Percentiles rank a stretch among this genome's conserved stretches.
Evolutionary conservation across 2,797 vertebrate species (phyloP).

Genomic region (Clarias pachynema): DNA sequence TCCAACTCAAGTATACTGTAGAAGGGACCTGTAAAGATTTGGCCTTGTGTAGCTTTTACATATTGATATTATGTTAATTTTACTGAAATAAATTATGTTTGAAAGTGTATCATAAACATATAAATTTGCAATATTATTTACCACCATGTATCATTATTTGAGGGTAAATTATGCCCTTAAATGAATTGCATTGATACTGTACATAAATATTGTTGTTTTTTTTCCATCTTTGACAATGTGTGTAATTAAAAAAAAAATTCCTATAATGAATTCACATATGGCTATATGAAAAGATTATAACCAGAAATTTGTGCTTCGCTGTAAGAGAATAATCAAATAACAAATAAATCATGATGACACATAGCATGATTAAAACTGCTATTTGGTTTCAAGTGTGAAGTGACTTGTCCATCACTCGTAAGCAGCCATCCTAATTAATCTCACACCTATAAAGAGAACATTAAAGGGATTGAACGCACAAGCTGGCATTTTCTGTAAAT

Average conservation of each 20-base stretch:
- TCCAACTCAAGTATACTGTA: not conserved
- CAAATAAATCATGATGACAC: not conserved
- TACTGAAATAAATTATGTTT: too few relatives aligned
- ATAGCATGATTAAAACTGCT: not conserved
- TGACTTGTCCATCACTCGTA: not conserved
- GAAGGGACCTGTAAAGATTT: not conserved
- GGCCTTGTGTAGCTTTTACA: too few relatives aligned
- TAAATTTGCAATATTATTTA: too few relatives aligned
- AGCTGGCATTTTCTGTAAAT: not conserved
- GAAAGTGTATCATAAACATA: too few relatives aligned
- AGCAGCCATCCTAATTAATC: not conserved
- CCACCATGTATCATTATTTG: too few relatives aligned
- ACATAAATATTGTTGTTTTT: too few relatives aligned
- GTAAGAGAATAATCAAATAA: not conserved
- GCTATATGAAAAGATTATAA: not conserved
- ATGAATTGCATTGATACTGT: too few relatives aligned
- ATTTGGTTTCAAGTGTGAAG: not conserved
- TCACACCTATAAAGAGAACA: not conserved
- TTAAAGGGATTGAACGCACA: not conserved
- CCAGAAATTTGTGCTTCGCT: not conserved
- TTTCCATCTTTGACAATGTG: not conserved
- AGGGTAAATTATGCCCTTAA: too few relatives aligned
- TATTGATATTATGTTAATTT: too few relatives aligned
- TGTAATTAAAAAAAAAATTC: too few relatives aligned
- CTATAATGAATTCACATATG: not conserved